Evolutionary conservation across 1,140 invertebrate species (phyloP).

Genomic region (Neelides sp.): DNA sequence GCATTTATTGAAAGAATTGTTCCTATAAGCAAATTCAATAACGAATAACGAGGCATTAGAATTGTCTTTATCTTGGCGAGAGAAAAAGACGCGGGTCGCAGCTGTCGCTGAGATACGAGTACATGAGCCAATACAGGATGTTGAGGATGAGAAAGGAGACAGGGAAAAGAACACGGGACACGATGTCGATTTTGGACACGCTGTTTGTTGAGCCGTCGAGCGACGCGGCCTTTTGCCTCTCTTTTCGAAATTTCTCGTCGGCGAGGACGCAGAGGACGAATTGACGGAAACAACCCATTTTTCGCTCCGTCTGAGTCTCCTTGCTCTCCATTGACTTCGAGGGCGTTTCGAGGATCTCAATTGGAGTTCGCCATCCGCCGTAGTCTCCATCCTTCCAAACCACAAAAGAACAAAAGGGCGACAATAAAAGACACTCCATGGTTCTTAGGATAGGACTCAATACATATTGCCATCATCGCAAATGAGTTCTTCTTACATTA

Average conservation of each 20-base stretch:
- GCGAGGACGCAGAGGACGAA: constrained; percentile 65
- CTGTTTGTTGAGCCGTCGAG: constrained; percentile 53
- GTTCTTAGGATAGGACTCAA: not conserved
- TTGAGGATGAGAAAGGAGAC: constrained; percentile 72
- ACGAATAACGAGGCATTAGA: no score
- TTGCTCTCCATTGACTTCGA: constrained; percentile 22
- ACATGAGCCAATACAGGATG: constrained; percentile 73
- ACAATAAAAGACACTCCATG: not conserved
- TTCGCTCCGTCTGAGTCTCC: constrained; percentile 58
- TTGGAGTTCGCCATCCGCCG: constrained; percentile 10
- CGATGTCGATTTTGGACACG: constrained; percentile 72
- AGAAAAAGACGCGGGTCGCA: constrained; percentile 5
- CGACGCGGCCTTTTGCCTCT: constrained; percentile 38
- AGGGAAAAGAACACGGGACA: constrained; percentile 73
- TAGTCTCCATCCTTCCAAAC: constrained; percentile 11
- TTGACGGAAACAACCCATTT: constrained; percentile 59
- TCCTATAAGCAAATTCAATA: no score
- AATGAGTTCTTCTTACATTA: constrained; percentile 6
- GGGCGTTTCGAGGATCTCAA: constrained; percentile 20
- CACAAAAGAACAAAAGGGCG: not conserved
- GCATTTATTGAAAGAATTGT: no score
- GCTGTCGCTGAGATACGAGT: constrained; percentile 39
- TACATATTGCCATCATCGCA: not conserved
- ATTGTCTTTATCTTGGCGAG: no score
- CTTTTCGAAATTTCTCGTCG: constrained; percentile 58